These are phyloP conservation scores for Penaeus monodon DNA, from an alignment of 2,888 invertebrate species.

Conservation along the genomic window DNA sequence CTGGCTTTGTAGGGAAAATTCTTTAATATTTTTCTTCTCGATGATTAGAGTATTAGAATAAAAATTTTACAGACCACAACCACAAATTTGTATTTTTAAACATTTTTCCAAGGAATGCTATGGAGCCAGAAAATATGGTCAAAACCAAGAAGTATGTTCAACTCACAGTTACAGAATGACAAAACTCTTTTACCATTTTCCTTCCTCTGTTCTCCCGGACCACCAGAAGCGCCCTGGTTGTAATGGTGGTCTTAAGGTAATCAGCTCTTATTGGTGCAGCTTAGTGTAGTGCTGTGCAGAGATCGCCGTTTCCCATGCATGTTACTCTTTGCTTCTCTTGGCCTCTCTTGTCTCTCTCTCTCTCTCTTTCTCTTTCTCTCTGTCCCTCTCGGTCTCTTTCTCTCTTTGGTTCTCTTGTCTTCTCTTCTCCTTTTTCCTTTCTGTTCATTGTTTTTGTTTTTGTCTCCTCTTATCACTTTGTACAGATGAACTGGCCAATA, in stretches of 20 bases:
- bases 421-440: neutral
- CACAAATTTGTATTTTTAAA: too few relatives aligned
- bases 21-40: too few relatives aligned
- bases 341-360: neutral
- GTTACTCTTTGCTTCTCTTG: neutral
- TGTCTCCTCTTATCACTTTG: neutral
- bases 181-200: slow-evolving; percentile 34
- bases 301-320: neutral
- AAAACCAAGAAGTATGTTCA: too few relatives aligned
- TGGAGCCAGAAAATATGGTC: too few relatives aligned
- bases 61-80: too few relatives aligned
- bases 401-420: neutral
- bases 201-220: slow-evolving; percentile 41
- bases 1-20: too few relatives aligned
- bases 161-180: slow-evolving; percentile 32
- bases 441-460: neutral
- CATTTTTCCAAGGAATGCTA: too few relatives aligned
- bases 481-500: neutral
- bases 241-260: slow-evolving; percentile 57
- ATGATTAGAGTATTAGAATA: too few relatives aligned
- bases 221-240: slow-evolving; percentile 61
- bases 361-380: neutral
- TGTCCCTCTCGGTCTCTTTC: neutral
- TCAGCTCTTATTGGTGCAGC: too few relatives aligned
- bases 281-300: too few relatives aligned